Evolutionary conservation across 1,140 invertebrate genomes (phyloP), one percentile per base, ranked within the genome.

Genomic region (Papilio dardanus): DNA sequence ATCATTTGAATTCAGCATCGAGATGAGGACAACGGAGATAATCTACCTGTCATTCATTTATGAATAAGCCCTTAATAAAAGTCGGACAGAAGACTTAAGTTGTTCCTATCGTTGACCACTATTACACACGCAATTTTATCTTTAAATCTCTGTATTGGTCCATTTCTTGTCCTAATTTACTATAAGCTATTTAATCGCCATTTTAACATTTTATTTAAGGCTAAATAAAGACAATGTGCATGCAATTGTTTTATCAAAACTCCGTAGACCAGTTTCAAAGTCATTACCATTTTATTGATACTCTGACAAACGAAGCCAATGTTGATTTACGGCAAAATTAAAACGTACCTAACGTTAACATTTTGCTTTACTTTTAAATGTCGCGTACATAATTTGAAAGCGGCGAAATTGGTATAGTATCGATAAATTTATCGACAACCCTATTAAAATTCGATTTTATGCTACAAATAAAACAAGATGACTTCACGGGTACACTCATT

Each of bases 401-500:
- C 21, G 10, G 1, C 4, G n/a, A 33, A 65, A 65, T 62, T 74
- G 62, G 58, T 21, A 66, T 46, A 40, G 40, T 35, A 8, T 74
- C 50, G 73, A 74, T 74, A 66, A 74, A 33, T 33, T 37, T 35
- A n/a, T n/a, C 19, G 73, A 42, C 58, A 42, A 21, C 58, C 58
- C 58, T 74, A 74, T 46, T 66, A 24, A 33, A 28, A 58, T 54
- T 58, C n/a, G n/a, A 58, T 74, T 37, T 66, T 42, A 65, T 66
- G 50, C 67, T 35, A 42, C 75, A 28, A 37, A 62, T 71, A 76
- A 76, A 76, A 71, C 71, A 30, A 46, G 65, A 75, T 76, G 33
- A 40, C 35, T 69, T 69, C 31, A 69, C 67, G n/a, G 67, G 19
- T 69, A 37, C 14, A 12, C 31, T 69, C 35, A 40, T 69, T 69